phyloP scores from a whole-genome alignment of 2,113 vertebrate genomes.

The Coturnix japonica region DNA sequence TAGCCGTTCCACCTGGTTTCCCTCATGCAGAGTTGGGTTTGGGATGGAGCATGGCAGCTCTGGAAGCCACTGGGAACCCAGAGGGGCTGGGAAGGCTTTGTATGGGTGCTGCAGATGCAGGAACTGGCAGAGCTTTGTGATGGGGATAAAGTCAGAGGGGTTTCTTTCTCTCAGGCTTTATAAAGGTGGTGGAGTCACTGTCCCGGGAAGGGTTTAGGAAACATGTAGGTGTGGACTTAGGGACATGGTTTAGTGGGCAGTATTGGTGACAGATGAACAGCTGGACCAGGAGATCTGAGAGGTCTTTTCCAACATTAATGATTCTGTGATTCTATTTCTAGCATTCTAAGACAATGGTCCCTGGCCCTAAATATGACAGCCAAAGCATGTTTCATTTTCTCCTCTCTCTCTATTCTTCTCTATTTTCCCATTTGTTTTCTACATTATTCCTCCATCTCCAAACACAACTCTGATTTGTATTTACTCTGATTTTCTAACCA shows the following conservation, averaged over 20 bases:
- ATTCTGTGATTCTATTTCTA: too few species aligned
- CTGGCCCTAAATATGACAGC: background rate
- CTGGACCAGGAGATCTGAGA: too few species aligned
- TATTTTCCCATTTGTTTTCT: background rate
- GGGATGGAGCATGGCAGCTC: accelerated
- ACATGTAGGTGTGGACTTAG: too few species aligned
- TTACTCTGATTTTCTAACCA: background rate
- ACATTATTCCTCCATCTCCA: background rate
- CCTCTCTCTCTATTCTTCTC: background rate
- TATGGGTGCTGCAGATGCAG: background rate
- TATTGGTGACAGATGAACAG: too few species aligned
- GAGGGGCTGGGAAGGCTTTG: accelerated
- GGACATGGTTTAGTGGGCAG: too few species aligned
- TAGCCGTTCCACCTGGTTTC: accelerated
- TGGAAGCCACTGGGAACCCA: background rate
- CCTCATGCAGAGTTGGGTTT: background rate
- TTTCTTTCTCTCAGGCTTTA: background rate
- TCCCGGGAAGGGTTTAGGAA: too few species aligned
- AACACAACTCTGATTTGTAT: background rate
- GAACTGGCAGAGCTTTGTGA: background rate
- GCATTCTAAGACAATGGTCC: background rate
- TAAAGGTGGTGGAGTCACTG: background rate
- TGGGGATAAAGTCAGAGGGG: background rate
- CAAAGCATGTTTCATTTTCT: background rate
- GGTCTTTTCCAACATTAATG: too few species aligned